Percentiles rank a stretch among this genome's conserved stretches.
Conservation (phyloP, 2,888 invertebrate genomes). For the Chydorus sphaericus region DNA sequence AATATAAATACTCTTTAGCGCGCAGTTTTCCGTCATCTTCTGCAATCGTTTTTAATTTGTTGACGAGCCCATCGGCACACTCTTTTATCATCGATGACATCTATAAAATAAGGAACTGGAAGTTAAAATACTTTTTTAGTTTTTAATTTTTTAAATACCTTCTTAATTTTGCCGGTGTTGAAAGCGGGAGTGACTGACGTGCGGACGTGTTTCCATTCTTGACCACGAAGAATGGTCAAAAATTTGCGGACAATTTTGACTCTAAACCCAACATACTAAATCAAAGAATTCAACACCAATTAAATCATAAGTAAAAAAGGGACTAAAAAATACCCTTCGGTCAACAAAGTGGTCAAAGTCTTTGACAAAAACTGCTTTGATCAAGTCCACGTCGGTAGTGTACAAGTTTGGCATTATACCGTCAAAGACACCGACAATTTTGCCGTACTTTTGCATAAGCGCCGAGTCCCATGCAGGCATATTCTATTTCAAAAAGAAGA, state of each 20-base stretch:
- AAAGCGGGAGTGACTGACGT: not conserved
- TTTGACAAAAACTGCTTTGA: conserved; percentile 10
- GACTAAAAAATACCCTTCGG: conserved; percentile 2
- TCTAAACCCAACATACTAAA: not conserved
- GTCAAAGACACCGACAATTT: conserved; percentile 10
- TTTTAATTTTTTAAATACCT: not conserved
- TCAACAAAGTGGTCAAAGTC: conserved; percentile 13
- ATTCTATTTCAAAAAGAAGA: not conserved
- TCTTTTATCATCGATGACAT: no score
- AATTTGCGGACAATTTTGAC: not conserved
- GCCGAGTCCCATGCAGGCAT: conserved; percentile 4
- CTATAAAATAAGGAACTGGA: no score
- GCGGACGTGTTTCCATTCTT: not conserved
- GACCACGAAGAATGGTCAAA: not conserved
- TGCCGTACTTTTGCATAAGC: conserved; percentile 8
- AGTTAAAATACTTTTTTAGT: not conserved
- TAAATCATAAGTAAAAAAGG: not conserved
- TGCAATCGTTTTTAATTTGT: no score
- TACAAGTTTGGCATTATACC: conserved; percentile 4
- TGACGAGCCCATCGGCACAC: no score
- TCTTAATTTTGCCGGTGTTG: not conserved
- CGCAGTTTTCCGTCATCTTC: not conserved
- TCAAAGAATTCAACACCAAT: not conserved
- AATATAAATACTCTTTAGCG: not conserved
- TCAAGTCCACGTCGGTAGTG: conserved; percentile 8